Base-by-base conservation (phyloP, 2,797 vertebrate species). In the Melanotaenia pygmaea region DNA sequence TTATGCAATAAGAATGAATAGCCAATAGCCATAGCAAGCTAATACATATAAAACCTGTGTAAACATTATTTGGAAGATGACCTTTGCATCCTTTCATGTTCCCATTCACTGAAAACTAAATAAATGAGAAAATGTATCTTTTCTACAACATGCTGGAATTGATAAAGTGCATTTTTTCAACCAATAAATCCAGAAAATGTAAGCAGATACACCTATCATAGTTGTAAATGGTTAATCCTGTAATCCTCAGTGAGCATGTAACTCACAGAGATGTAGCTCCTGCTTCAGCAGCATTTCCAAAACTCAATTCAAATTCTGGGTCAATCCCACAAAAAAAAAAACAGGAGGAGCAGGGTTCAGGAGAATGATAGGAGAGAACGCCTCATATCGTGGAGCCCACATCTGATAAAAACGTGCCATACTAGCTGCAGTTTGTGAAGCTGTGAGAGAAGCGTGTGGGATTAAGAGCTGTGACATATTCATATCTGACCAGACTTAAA, bases 401-500 rank as follows among this genome's bases (percentile, higher is more conserved):
- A 85, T 89, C 84, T 82, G 89, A 89, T 87, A 85, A 82, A 50
- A 80, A 81, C n/a, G 8, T n/a, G 40, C 32, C 53, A 11, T n/a
- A 54, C 75, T 75, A 9, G 64, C 59, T 13, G 77, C 37, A 16
- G 79, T 88, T 92, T 87, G 81, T 75, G 82, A 79, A 86, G 89
- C 90, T 73, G 51, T 1, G 47, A 84, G 85, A 85, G 85, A 86
- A 83, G 84, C 79, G 78, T 77, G 68, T 76, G 88, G 93, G 93
- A 94, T 94, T 93, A 94, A 90, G 91, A 89, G 88, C 91, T 81
- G 89, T 91, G 88, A 94, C 93, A 92, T 90, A 93, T 93, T 94
- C 93, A 92, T 94, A 94, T 93, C 91, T 93, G 92, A 92, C 92
- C 93, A 79, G 90, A 91, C 88, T 89, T 90, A 89, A 89, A 91